Evolutionary conservation across 2,113 vertebrate genomes (phyloP), one percentile per base, ranked within the genome.

Genomic region (Myotis brandtii): DNA sequence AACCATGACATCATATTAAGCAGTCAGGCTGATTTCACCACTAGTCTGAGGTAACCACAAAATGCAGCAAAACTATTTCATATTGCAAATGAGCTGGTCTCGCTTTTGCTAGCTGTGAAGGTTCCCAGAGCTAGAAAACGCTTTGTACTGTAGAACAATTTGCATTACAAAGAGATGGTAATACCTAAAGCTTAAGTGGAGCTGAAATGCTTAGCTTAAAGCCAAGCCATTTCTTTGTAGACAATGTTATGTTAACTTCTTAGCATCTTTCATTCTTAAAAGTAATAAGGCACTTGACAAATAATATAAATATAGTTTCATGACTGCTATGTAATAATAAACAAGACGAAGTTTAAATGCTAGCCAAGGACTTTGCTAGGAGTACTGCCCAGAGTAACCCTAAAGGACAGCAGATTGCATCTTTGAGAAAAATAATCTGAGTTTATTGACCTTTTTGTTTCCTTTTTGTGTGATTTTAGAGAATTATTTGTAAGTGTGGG

Each of bases 141-240:
- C 30, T 40, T n/a, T 87, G 13, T 50, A 88, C 64, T 52, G 0
- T 56, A 40, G 52, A 80, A 40, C 20, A 76, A 95, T 96, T 93
- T 97, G 81, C 94, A 95, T 97, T 92, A 96, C 90, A 96, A 94
- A 97, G 92, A 91, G 13, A 34, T 1, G 4, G 37, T 70, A 97
- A 95, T 73, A 70, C 54, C 76, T 82, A 93, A 93, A 86, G 54
- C 40, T 89, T 91, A 77, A 95, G 48, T 86, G 10, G 46, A 92
- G 89, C 67, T 79, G 93, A 95, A 97, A 97, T 66, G 75, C 91
- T 97, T 93, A 93, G 27, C 43, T 72, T 67, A 66, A 93, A 93
- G 23, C 37, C 76, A 81, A 81, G 40, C 37, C 82, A 86, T 91
- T 40, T n/a, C 54, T 96, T 86, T 86, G 82, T 66, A 70, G 89